Percentiles rank a stretch among this genome's conserved stretches.
Evolutionary conservation across 2,888 invertebrate genomes (phyloP).

Genomic region (Gasteruption jaculator): DNA sequence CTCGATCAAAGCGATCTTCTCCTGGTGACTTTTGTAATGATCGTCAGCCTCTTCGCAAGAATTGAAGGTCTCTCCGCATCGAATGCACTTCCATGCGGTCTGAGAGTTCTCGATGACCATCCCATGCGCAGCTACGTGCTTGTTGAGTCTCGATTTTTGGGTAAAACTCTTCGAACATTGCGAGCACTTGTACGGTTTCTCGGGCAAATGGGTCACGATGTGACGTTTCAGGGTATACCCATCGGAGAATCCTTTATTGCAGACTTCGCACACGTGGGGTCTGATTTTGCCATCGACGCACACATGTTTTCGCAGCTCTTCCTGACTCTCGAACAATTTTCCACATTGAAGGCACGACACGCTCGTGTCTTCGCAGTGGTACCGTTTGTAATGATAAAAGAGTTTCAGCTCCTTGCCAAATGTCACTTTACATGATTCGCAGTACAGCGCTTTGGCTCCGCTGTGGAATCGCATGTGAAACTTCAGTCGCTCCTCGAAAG

Average conservation of each 20-base stretch:
- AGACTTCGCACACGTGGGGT: constrained; percentile 37
- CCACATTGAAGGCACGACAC: constrained; percentile 39
- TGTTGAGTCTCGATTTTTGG: constrained; percentile 38
- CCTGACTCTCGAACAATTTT: constrained; percentile 33
- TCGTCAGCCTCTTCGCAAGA: constrained; percentile 28
- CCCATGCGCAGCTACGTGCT: constrained; percentile 33
- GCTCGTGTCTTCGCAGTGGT: constrained; percentile 31
- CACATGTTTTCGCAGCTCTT: constrained; percentile 29
- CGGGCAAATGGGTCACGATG: constrained; percentile 37
- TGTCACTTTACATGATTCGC: constrained; percentile 34
- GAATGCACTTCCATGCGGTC: constrained; percentile 34
- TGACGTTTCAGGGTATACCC: constrained; percentile 38
- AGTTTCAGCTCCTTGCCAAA: constrained; percentile 37
- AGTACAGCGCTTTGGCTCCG: constrained; percentile 31
- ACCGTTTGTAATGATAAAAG: constrained; percentile 37
- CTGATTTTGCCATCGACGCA: constrained; percentile 37
- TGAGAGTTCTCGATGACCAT: constrained; percentile 33
- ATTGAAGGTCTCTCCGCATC: constrained; percentile 33
- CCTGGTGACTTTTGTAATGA: constrained; percentile 30
- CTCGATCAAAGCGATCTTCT: constrained; percentile 30
- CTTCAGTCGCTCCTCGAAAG: constrained; percentile 36
- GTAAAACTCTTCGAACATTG: constrained; percentile 39
- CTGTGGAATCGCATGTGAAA: constrained; percentile 36
- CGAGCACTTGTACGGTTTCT: constrained; percentile 38
- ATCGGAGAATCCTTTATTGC: constrained; percentile 38